phyloP scores from a whole-genome alignment of 1,140 invertebrate species.

The Brachionus calyciflorus region DNA sequence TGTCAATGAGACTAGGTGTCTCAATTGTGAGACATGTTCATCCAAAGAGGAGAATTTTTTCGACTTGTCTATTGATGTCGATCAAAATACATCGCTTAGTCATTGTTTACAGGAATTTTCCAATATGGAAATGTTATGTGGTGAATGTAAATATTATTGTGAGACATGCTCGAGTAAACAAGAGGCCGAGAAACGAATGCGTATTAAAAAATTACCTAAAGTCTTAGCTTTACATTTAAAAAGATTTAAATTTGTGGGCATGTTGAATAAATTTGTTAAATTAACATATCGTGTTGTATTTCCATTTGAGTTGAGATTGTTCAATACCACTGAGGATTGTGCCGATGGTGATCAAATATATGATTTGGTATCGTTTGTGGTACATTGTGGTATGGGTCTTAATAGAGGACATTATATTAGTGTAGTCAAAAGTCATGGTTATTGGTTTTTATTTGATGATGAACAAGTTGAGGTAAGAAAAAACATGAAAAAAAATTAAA shows the following conservation, averaged over 20 bases:
- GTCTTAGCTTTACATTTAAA: conserved; percentile 96
- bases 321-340: conserved; percentile 94
- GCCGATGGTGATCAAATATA: conserved; percentile 94
- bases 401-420: conserved; percentile 99
- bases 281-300: conserved; percentile 98
- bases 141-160: conserved; percentile 99
- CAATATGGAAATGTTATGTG: conserved; percentile 96
- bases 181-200: conserved; percentile 91
- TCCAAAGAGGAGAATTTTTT: conserved; percentile 99
- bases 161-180: conserved; percentile 98
- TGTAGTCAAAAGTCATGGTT: conserved; percentile 97
- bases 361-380: conserved; percentile 95
- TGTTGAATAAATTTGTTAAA: conserved; percentile 96
- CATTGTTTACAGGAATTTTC: conserved; percentile 95
- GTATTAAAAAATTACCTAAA: conserved; percentile 95
- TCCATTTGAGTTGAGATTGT: conserved; percentile 90
- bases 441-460: conserved; percentile 99
- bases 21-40: conserved; percentile 96
- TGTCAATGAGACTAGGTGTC: conserved; percentile 95
- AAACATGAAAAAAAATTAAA: conserved; percentile 5
- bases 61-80: conserved; percentile 96
- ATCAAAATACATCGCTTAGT: conserved; percentile 98
- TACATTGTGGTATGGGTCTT: conserved; percentile 96
- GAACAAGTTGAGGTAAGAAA: conserved; percentile 94
- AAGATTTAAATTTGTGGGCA: conserved; percentile 98